Evolutionary conservation across 2,888 invertebrate genomes (phyloP), one percentile per base, ranked within the genome.

Genomic region (Schrankia costaestrigalis): DNA sequence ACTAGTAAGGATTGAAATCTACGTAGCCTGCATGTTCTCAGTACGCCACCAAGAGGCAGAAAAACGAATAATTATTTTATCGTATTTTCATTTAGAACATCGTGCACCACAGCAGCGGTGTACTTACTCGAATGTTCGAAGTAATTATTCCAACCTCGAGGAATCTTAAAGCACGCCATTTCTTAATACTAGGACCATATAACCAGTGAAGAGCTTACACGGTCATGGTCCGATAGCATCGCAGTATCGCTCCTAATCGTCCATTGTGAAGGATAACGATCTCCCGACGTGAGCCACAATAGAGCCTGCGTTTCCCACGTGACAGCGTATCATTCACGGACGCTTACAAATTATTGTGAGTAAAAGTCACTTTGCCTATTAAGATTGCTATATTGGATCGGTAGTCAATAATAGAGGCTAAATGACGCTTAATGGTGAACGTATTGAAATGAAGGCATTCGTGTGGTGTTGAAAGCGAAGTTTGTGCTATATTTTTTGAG

Each of bases 201-300:
- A 29, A 15, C 39, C 51, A 56, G 52, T 46, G 59, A 58, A 56
- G 60, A 71, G 73, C 75, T 71, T 66, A 71, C 69, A 57, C 56
- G 63, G 60, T 43, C 61, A 50, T 56, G 42, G 42, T 29, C 41
- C 58, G 80, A 78, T 81, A 74, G 46, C 55, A 78, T 80, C 77
- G 55, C 46, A 46, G 61, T 63, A 73, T 71, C 65, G 65, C 64
- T 63, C 59, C 69, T 77, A 79, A 82, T 80, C 79, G 74, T 46
- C 78, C 55, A 80, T 79, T 79, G 81, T 77, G 64, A 42, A 32
- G 56, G 75, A 73, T 75, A 73, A 66, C 68, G 64, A 79, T 78
- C 71, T 55, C 37, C 38, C 33, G 35, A 53, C 59, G 59, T 60
- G 51, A 53, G 54, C 58, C 56, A 65, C 67, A 64, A 66, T 65